These are phyloP conservation scores for Heliconius cydno DNA, from an alignment of 2,888 invertebrate species.

Conservation along the genomic window DNA sequence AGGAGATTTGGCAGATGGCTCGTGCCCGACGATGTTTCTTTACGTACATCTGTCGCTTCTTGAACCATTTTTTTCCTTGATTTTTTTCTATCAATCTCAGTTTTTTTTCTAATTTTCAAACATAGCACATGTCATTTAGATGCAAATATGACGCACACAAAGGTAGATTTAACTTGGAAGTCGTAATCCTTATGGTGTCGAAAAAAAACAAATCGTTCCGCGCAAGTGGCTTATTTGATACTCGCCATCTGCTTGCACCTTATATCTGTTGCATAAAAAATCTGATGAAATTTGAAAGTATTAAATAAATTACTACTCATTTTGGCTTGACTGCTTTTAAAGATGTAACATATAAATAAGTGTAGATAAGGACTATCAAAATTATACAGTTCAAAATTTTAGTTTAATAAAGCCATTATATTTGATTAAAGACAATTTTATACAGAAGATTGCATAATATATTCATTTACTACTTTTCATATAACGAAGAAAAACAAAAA, in stretches of 20 bases:
- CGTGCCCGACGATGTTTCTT: conserved; percentile 75
- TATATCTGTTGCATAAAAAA: conserved; percentile 37
- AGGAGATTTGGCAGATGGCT: conserved; percentile 83
- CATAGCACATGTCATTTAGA: conserved; percentile 76
- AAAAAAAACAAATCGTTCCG: conserved; percentile 73
- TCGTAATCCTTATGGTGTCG: conserved; percentile 72
- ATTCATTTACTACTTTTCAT: background rate
- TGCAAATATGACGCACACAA: conserved; percentile 77
- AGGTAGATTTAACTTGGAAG: conserved; percentile 68
- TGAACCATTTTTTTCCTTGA: conserved; percentile 65
- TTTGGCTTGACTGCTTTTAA: background rate
- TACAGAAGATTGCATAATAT: background rate
- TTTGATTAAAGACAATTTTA: background rate
- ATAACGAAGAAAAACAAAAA: background rate
- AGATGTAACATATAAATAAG: background rate
- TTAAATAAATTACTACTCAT: conserved; percentile 1
- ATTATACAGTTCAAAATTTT: background rate
- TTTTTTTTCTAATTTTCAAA: conserved; percentile 54
- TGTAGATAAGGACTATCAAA: background rate
- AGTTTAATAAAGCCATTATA: background rate
- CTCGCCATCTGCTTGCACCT: conserved; percentile 65
- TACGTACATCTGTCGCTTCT: conserved; percentile 79
- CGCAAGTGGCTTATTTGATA: conserved; percentile 74
- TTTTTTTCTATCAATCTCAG: conserved; percentile 63
- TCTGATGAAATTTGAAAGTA: conserved; percentile 11